phyloP scores from a whole-genome alignment of 2,888 invertebrate genomes.

The Halictus quadricinctus region DNA sequence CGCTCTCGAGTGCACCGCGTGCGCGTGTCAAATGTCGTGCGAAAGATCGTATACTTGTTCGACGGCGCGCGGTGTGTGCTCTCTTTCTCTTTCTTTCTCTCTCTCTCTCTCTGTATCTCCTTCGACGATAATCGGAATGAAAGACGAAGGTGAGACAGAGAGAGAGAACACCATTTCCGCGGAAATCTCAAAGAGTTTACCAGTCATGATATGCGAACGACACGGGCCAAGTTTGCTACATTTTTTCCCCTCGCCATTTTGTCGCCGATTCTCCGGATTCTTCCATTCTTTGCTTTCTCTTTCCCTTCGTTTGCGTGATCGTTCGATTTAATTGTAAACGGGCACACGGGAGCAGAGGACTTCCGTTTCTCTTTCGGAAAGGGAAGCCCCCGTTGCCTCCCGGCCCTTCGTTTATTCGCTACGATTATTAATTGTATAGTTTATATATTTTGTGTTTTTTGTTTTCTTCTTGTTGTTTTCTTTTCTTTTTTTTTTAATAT shows the following conservation, averaged over 20 bases:
- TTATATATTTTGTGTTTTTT: conserved; percentile 28
- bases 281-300: conserved; percentile 20
- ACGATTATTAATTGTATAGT: conserved; percentile 69
- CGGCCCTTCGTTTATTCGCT: conserved; percentile 52
- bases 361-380: not conserved
- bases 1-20: not conserved
- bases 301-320: conserved; percentile 25
- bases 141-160: not conserved
- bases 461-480: conserved; percentile 62
- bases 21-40: conserved; percentile 18
- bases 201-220: conserved; percentile 42
- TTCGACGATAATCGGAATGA: not conserved
- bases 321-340: conserved; percentile 61
- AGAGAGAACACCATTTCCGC: not conserved
- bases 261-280: not conserved
- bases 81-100: not conserved
- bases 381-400: not conserved
- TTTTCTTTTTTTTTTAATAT: not conserved
- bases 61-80: not conserved
- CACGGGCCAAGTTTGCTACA: conserved; percentile 35
- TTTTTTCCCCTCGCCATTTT: not conserved
- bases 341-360: conserved; percentile 25
- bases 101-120: conserved; percentile 20
- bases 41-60: conserved; percentile 27
- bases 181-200: not conserved